Evolutionary conservation across 2,797 vertebrate species (phyloP).

Genomic region (Siniperca obscura): DNA sequence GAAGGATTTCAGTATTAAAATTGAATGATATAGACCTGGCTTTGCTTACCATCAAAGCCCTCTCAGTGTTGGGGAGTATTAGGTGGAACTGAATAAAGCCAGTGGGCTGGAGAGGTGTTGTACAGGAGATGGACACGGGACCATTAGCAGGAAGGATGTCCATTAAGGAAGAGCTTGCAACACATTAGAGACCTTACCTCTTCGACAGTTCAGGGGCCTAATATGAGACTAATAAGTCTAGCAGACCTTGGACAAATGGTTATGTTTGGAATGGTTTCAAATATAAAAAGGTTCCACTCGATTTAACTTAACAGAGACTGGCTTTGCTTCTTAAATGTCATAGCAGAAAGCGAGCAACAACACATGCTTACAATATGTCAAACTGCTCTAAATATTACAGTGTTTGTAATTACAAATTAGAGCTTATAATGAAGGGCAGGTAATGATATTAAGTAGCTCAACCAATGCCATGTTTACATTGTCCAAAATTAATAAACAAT

Average conservation of each 20-base stretch:
- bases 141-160: conserved; percentile 80
- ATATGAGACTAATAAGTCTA: conserved; percentile 54
- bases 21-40: conserved; percentile 43
- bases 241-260: conserved; percentile 45
- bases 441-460: conserved; percentile 62
- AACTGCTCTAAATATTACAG: conserved; percentile 58
- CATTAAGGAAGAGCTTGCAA: conserved; percentile 79
- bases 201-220: conserved; percentile 53
- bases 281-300: conserved; percentile 24
- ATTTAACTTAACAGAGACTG: conserved; percentile 37
- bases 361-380: conserved; percentile 54
- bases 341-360: conserved; percentile 38
- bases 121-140: conserved; percentile 43
- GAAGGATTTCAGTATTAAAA: conserved; percentile 54
- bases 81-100: conserved; percentile 65
- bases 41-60: conserved; percentile 47
- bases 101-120: conserved; percentile 55
- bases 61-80: conserved; percentile 50
- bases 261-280: conserved; percentile 47
- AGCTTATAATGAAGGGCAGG: conserved; percentile 57
- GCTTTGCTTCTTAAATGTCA: conserved; percentile 50
- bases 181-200: conserved; percentile 75
- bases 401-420: conserved; percentile 66
- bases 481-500: conserved; percentile 57
- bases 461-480: conserved; percentile 61